Conservation (phyloP, 2,113 vertebrate species). For the Phalacrocorax brasilianus region DNA sequence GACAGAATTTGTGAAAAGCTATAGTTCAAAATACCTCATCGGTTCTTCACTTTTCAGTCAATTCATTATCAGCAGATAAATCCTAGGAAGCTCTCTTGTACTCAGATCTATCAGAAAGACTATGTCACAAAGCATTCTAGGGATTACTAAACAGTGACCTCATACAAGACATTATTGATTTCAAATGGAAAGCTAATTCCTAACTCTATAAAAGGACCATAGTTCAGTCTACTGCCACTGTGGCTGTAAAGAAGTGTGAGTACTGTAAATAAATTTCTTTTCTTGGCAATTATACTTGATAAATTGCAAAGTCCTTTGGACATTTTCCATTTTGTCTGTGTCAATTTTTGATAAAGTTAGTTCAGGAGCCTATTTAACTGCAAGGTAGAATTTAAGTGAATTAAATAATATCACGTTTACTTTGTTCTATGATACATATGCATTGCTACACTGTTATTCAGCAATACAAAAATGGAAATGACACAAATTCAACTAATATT, state of each 20-base stretch:
- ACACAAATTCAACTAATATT: background rate
- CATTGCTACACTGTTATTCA: background rate
- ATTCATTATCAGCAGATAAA: background rate
- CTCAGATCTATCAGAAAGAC: background rate
- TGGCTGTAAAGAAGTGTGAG: background rate
- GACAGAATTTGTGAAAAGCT: background rate
- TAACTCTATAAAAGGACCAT: background rate
- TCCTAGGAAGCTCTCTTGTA: background rate
- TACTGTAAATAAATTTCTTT: background rate
- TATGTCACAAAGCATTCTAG: background rate
- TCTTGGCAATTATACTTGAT: background rate
- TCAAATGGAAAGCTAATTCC: constrained; percentile 25
- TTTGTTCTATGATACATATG: background rate
- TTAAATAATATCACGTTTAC: background rate
- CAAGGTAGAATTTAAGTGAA: background rate
- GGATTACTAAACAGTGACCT: background rate
- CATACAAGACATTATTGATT: background rate
- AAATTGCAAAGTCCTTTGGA: background rate
- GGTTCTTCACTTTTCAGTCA: background rate
- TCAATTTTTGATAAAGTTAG: background rate
- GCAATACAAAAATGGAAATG: background rate
- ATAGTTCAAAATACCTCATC: background rate
- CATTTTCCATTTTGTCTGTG: background rate
- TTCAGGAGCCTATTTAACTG: background rate
- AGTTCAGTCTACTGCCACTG: background rate